Base-by-base conservation (phyloP, 2,113 vertebrate species). In the Cheilinus undulatus region DNA sequence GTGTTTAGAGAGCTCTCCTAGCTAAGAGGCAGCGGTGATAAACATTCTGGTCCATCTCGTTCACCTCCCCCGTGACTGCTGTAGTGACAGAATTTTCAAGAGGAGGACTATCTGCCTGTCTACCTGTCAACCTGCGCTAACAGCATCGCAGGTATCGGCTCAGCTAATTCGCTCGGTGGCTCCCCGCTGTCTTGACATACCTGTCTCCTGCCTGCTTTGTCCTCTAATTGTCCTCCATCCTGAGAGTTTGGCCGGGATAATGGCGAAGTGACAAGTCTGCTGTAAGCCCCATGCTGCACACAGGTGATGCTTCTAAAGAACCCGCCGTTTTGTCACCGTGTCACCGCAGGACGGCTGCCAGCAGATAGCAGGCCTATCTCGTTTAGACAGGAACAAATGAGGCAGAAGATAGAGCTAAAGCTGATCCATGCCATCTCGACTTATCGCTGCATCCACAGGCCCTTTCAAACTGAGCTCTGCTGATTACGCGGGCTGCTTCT, bases 371-470 rank as follows among this genome's bases (percentile, higher is more conserved):
- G 66, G 52, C 38, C 78, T 72, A 90, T 85, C 86, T 80, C 45
- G 45, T 82, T 88, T 62, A 63, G 78, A 89, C 76, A 76, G 77
- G 77, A 85, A 82, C 84, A 90, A 88, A 86, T 82, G 76, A 86
- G 78, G 63, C 56, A 19, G 66, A 71, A 73, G 73, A 83, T 53
- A 46, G 64, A 52, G 66, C 54, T 7, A 4, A 67, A 73, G 82
- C 76, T 65, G 68, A 87, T 79, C 61, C 15, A 11, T 23, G 53
- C 65, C 73, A 54, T 64, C 60, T 13, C 22, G 64, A 86, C 73
- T 87, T 85, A 86, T 90, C 86, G 19, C 65, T 12, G 45, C 34
- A 58, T 78, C 64, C 76, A 76, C 65, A 70, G 23, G 54, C 50
- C 42, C 17, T 73, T 84, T 74, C 68, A 54, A 52, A 68, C 46